phyloP scores from a whole-genome alignment of 2,888 invertebrate genomes.

The Brachyptera risi region DNA sequence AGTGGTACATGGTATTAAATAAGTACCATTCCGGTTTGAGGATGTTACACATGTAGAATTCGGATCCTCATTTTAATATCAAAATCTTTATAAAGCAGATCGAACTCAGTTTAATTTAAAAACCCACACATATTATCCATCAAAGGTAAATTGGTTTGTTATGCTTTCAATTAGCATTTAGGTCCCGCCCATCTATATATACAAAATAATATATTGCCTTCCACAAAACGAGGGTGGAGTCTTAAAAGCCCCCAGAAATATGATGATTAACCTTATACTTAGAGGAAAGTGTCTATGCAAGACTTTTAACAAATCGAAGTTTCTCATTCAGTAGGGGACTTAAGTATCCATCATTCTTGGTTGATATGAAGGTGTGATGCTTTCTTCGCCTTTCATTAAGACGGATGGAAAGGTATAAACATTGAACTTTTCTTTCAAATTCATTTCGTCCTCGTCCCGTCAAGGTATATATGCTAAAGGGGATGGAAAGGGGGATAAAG shows the following conservation, averaged over 20 bases:
- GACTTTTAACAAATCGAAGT: background rate
- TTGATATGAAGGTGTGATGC: conserved; percentile 3
- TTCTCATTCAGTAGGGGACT: background rate
- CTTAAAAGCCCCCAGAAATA: conserved; percentile 8
- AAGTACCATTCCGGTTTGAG: no score
- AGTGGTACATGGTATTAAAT: no score
- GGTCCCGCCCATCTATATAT: background rate
- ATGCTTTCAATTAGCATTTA: background rate
- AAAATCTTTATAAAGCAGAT: no score
- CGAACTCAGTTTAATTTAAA: no score
- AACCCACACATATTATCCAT: background rate
- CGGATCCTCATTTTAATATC: no score
- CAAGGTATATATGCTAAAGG: no score
- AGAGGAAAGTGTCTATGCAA: background rate
- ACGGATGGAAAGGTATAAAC: no score
- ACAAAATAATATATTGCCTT: background rate
- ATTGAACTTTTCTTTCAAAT: no score
- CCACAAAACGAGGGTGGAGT: conserved; percentile 1
- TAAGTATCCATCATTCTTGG: background rate
- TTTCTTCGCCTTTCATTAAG: conserved; percentile 6
- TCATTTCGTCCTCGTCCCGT: no score
- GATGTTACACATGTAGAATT: no score
- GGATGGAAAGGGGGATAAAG: no score
- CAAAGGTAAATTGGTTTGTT: conserved; percentile 11
- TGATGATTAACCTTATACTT: conserved; percentile 1